A percentile compares a stretch with the other conserved stretches of the same genome.
Evolutionary conservation across 2,888 invertebrate genomes (phyloP).

Genomic region (Latrodectus elegans): DNA sequence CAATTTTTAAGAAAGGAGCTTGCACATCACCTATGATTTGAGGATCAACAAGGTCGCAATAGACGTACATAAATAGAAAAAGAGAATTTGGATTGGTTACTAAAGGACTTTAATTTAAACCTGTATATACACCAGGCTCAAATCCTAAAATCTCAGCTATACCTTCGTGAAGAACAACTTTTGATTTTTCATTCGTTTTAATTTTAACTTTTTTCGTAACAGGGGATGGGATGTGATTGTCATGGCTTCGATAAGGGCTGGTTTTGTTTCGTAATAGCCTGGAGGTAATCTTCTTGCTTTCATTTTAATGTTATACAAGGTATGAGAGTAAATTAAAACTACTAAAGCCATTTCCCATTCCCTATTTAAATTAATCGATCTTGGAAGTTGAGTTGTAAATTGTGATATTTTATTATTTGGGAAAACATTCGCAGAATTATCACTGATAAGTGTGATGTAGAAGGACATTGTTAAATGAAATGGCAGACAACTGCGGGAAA

Average conservation of each 20-base stretch:
- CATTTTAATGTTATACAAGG: constrained; percentile 12
- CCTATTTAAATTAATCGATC: not conserved
- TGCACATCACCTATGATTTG: constrained; percentile 24
- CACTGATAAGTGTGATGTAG: not conserved
- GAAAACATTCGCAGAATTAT: no score
- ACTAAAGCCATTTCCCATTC: constrained; percentile 9
- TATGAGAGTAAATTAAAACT: constrained; percentile 3
- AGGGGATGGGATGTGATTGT: not conserved
- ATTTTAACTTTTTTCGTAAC: constrained; percentile 1
- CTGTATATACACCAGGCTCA: not conserved
- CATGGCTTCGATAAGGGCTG: not conserved
- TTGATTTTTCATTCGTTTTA: not conserved
- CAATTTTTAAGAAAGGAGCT: not conserved
- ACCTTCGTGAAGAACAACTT: not conserved
- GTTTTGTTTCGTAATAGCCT: not conserved
- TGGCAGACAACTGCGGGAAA: not conserved
- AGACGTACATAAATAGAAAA: not conserved
- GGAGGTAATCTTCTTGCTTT: not conserved
- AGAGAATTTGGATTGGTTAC: not conserved
- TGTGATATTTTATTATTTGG: not conserved
- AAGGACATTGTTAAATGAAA: constrained; percentile 5
- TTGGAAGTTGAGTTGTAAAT: constrained; percentile 8
- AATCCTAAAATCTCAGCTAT: not conserved
- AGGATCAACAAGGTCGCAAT: constrained; percentile 6
- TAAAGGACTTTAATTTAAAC: not conserved